Evolutionary conservation across 2,888 invertebrate species (phyloP).

Genomic region (Drosophila conformis): DNA sequence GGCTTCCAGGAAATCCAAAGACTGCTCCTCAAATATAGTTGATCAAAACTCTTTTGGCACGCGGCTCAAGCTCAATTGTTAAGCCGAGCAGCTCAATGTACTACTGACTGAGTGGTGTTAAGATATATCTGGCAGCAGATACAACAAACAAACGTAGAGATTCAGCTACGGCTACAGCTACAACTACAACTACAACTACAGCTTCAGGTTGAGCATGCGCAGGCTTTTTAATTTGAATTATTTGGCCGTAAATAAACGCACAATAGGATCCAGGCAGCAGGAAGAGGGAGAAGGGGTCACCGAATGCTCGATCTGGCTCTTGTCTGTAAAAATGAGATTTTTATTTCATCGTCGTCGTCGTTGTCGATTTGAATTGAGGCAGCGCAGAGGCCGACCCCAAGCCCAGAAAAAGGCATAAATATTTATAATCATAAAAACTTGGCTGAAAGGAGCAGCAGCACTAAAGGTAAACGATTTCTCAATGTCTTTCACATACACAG

Average conservation of each 20-base stretch:
- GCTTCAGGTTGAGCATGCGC: slow-evolving; percentile 50
- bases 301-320: slow-evolving; percentile 28
- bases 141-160: slow-evolving; percentile 7
- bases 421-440: slow-evolving; percentile 78
- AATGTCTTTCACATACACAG: slow-evolving; percentile 73
- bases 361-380: slow-evolving; percentile 67
- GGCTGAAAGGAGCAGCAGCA: slow-evolving; percentile 57
- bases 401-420: slow-evolving; percentile 67
- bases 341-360: slow-evolving; percentile 60
- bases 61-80: slow-evolving; percentile 69
- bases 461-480: slow-evolving; percentile 80
- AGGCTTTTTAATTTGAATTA: slow-evolving; percentile 82
- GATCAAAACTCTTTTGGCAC: slow-evolving; percentile 77
- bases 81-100: slow-evolving; percentile 4
- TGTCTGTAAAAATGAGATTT: slow-evolving; percentile 70
- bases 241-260: slow-evolving; percentile 82
- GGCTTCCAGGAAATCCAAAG: slow-evolving; percentile 55
- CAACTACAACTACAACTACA: not conserved
- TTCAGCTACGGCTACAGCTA: not conserved
- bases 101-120: slow-evolving; percentile 50
- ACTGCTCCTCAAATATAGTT: slow-evolving; percentile 56
- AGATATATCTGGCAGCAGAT: slow-evolving; percentile 53
- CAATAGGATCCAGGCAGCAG: slow-evolving; percentile 61
- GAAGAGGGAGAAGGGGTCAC: not conserved
- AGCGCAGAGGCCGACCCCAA: slow-evolving; percentile 27